Base-by-base conservation (phyloP, 2,113 vertebrate species). In the Opisthocomus hoazin region DNA sequence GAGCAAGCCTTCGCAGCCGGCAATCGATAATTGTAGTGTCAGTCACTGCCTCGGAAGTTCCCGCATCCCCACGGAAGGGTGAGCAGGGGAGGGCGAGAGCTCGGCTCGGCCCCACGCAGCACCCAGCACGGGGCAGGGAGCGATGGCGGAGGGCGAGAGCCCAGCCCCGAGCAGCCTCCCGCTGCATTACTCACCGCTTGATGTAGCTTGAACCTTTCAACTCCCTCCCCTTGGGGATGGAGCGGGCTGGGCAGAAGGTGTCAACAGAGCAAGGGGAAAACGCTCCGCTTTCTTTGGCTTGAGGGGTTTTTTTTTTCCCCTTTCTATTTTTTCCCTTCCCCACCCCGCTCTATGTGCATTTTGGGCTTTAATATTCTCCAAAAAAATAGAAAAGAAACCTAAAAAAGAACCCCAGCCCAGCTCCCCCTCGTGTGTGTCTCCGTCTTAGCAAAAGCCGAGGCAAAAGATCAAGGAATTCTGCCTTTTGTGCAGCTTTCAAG, bases 401-500 rank as follows among this genome's bases (percentile, higher is more conserved):
- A 4, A 1, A 39, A 53, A 50, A 54, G 23, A 2, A 2, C 17
- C 12, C 77, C 46, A 78, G 10, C 20, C 41, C 68, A 41, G 37
- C 89, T 92, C 36, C 19, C 68, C n/a, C 32, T 81, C 53, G 5
- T 76, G 45, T n/a, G 73, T 51, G 20, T 89, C 75, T 74, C 71
- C 0, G 5, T 85, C 96, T 96, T 90, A 73, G 81, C 95, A 91
- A 93, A 96, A 95, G 66, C 64, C 0, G 6, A 97, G 85, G 97
- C 68, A 89, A 95, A 94, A 91, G 94, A 97, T 93, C 92, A 94
- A 93, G 96, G 96, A 94, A 93, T 93, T 95, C 92, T 91, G 93
- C 97, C 96, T 96, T 97, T 96, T 97, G 90, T 97, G 96, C 74
- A 32, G 83, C 92, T 96, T 95, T 97, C 96, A 93, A 96, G 97